These are phyloP conservation scores for Calephelis nemesis DNA, from an alignment of 1,140 invertebrate genomes.

Conservation along the genomic window DNA sequence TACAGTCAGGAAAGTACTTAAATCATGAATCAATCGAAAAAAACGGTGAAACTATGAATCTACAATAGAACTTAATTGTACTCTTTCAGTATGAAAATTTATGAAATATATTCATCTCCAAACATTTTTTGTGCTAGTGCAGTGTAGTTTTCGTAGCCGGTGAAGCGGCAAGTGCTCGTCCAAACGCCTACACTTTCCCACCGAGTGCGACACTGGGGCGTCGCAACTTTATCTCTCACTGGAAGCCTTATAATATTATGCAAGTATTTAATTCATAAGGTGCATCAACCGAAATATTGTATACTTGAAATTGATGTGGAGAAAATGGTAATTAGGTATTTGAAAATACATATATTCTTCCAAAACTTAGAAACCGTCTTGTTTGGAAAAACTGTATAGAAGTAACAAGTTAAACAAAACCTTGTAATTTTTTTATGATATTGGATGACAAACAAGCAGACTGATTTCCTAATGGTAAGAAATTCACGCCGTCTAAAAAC, in stretches of 20 bases:
- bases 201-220: constrained; percentile 31
- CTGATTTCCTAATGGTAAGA: too few relatives aligned
- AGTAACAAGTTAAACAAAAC: too few relatives aligned
- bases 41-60: background rate
- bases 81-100: background rate
- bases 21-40: background rate
- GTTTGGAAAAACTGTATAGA: too few relatives aligned
- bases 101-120: constrained; percentile 35
- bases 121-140: constrained; percentile 30
- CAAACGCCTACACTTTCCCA: constrained; percentile 64
- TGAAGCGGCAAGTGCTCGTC: constrained; percentile 61
- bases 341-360: too few relatives aligned
- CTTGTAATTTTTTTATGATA: too few relatives aligned
- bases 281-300: too few relatives aligned
- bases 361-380: too few relatives aligned
- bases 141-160: constrained; percentile 60
- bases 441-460: too few relatives aligned
- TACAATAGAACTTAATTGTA: background rate
- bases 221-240: constrained; percentile 42
- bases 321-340: too few relatives aligned
- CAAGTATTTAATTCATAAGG: background rate
- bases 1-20: too few relatives aligned
- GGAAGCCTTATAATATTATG: constrained; percentile 56
- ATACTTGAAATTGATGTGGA: too few relatives aligned
- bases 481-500: too few relatives aligned